A percentile compares a stretch with the other conserved stretches of the same genome.
These are phyloP conservation scores for Drosophila tropicalis DNA, from an alignment of 1,140 invertebrate species.

Conservation along the genomic window DNA sequence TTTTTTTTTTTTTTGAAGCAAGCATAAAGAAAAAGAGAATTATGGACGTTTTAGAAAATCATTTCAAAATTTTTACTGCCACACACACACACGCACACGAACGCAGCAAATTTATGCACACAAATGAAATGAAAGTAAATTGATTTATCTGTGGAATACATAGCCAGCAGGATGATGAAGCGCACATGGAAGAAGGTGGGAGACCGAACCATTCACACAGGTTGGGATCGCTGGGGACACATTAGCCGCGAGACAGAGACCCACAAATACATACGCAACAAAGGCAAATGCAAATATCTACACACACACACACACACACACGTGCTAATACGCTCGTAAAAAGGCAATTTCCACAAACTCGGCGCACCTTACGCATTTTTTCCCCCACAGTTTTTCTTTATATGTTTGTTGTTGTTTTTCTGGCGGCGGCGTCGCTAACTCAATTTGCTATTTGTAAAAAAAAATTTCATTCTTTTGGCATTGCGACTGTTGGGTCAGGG, in stretches of 20 bases:
- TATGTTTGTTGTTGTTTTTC: constrained; percentile 16
- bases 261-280: constrained; percentile 25
- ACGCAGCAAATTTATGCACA: constrained; percentile 69
- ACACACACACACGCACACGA: constrained; percentile 8
- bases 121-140: constrained; percentile 80
- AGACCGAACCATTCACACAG: constrained; percentile 45
- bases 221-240: constrained; percentile 59
- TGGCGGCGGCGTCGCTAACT: constrained; percentile 57
- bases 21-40: constrained; percentile 25
- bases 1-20: constrained; percentile 23
- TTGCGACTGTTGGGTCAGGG: constrained; percentile 52
- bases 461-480: constrained; percentile 51
- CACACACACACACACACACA: constrained; percentile 35
- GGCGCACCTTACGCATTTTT: constrained; percentile 53
- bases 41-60: constrained; percentile 61
- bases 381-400: neutral
- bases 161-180: constrained; percentile 10
- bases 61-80: constrained; percentile 56
- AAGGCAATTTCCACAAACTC: constrained; percentile 80
- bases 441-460: constrained; percentile 79
- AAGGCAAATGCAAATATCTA: constrained; percentile 62
- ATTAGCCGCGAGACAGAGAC: constrained; percentile 55
- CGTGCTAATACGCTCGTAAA: constrained; percentile 80
- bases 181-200: constrained; percentile 43
- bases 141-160: constrained; percentile 70